Evolutionary conservation across 2,113 vertebrate genomes (phyloP).

Genomic region (Silurus glanis): DNA sequence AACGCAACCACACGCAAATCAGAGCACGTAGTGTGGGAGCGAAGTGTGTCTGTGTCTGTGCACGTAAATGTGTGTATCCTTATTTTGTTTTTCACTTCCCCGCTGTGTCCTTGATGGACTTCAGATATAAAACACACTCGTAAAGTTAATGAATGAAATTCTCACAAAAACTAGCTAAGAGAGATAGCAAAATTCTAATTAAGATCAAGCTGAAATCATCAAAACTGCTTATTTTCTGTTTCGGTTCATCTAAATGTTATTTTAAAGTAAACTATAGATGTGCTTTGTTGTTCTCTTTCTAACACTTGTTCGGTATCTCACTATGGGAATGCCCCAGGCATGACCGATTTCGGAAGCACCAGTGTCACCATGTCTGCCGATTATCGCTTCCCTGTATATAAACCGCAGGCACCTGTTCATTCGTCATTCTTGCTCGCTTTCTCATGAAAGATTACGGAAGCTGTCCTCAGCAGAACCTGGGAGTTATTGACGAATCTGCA

Average conservation of each 20-base stretch:
- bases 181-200: too few species aligned
- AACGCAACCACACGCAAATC: slow-evolving; percentile 14
- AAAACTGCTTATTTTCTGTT: not conserved
- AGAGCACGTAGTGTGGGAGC: not conserved
- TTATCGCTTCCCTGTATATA: too few species aligned
- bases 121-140: not conserved
- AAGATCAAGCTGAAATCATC: not conserved
- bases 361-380: not conserved
- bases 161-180: not conserved
- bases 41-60: not conserved
- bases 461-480: too few species aligned
- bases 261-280: not conserved
- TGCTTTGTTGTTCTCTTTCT: not conserved
- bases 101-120: not conserved
- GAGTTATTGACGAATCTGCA: too few species aligned
- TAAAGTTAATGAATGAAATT: not conserved
- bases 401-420: too few species aligned
- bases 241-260: not conserved
- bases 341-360: not conserved
- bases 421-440: too few species aligned
- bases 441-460: too few species aligned
- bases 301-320: not conserved
- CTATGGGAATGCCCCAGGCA: not conserved
- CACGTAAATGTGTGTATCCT: not conserved
- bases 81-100: not conserved